phyloP scores from a whole-genome alignment of 2,888 invertebrate genomes.

The Drosophila robusta region DNA sequence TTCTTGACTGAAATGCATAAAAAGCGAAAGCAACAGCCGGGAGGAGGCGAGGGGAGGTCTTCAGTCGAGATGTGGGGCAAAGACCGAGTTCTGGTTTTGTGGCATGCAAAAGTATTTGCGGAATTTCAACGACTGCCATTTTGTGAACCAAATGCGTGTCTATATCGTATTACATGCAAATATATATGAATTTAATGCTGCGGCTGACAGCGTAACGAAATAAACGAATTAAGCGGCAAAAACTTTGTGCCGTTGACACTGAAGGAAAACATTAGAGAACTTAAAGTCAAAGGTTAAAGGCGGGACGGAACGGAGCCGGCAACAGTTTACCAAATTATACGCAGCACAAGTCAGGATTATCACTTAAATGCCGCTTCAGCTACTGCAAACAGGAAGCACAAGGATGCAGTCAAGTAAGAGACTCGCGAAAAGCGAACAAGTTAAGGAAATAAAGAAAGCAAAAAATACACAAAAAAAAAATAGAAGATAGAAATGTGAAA shows the following conservation, averaged over 20 bases:
- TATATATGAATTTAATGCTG: slow-evolving; percentile 37
- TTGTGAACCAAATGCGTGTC: slow-evolving; percentile 64
- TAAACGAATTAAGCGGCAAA: slow-evolving; percentile 27
- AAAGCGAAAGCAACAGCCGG: slow-evolving; percentile 27
- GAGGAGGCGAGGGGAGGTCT: not conserved
- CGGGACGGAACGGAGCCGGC: slow-evolving; percentile 7
- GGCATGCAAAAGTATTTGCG: slow-evolving; percentile 67
- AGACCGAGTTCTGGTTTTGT: slow-evolving; percentile 34
- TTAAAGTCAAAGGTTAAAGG: slow-evolving; percentile 16
- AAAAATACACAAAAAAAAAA: slow-evolving; percentile 10
- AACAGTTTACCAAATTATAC: slow-evolving; percentile 76
- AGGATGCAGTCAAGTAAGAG: slow-evolving; percentile 55
- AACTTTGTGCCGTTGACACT: slow-evolving; percentile 13
- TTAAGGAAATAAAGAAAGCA: slow-evolving; percentile 31
- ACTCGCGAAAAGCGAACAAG: slow-evolving; percentile 46
- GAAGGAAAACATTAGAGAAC: slow-evolving; percentile 21
- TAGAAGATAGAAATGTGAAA: slow-evolving; percentile 27
- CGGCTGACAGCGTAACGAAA: slow-evolving; percentile 32
- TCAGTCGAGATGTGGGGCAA: not conserved
- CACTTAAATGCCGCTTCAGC: slow-evolving; percentile 61
- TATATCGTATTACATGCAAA: slow-evolving; percentile 70
- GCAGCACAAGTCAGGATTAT: slow-evolving; percentile 79
- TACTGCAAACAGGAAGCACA: slow-evolving; percentile 23
- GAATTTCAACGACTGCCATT: slow-evolving; percentile 65
- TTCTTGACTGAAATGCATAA: slow-evolving; percentile 39